Evolutionary conservation across 2,888 invertebrate genomes (phyloP), one percentile per base, ranked within the genome.

Genomic region (Lycia hirtaria): DNA sequence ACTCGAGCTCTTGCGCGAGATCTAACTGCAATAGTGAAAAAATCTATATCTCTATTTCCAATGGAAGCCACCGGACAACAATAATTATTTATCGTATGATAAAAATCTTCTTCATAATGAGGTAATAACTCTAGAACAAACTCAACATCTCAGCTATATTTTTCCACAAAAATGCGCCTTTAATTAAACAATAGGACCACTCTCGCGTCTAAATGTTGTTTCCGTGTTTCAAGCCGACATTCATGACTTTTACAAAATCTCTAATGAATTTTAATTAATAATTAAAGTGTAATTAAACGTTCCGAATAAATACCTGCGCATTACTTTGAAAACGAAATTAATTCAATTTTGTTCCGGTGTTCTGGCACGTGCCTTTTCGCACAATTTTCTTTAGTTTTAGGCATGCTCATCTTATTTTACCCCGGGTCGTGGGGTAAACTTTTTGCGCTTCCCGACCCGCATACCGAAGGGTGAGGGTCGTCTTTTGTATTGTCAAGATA

Each of bases 331-430:
- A 62, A 56, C 53, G 55, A 61, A 52, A 59, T 65, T 65, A 60
- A 63, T 63, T 65, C 58, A 62, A 63, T 63, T 63, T 56, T 59
- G 54, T 59, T 56, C 51, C 33, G 49, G 59, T 57, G 55, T 50
- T 43, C 49, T 22, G 50, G 59, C 47, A 61, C 56, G 60, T 45
- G 54, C 56, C 51, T 45, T 41, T 52, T 58, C 53, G 43, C 15
- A 59, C 38, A 59, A 55, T 54, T 53, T 60, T 33, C 56, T 56
- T 37, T 28, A 37, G 48, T 44, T 49, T 48, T 48, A 44, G 35
- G 22, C 43, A 15, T 35, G 44, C 30, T 45, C 45, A 60, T 51
- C 56, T 56, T 54, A 22, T 44, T 43, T 44, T 41, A 41, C 12
- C 32, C 44, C 24, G 28, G 32, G 12, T 24, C 50, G 9, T 12